phyloP scores from a whole-genome alignment of 2,888 invertebrate genomes.

The Galerucella calmariensis region DNA sequence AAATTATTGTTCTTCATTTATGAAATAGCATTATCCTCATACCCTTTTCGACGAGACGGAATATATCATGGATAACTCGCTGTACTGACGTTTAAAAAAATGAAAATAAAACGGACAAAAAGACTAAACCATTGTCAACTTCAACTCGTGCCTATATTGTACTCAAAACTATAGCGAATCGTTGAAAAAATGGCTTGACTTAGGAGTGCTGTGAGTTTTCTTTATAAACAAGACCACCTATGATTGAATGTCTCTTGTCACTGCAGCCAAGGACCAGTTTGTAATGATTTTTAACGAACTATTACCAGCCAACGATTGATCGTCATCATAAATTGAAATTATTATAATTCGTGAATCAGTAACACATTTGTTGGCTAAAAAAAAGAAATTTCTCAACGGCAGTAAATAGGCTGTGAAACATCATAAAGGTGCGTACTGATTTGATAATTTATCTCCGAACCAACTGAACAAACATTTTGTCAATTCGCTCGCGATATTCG shows the following conservation, averaged over 20 bases:
- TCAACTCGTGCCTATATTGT: slow-evolving; percentile 53
- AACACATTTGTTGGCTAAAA: too few species aligned
- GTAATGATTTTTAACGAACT: background rate
- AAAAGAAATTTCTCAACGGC: too few species aligned
- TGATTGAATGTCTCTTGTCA: slow-evolving; percentile 47
- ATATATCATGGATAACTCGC: slow-evolving; percentile 42
- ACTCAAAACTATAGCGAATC: slow-evolving; percentile 51
- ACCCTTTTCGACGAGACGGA: slow-evolving; percentile 37
- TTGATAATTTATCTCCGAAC: too few species aligned
- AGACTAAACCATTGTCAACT: slow-evolving; percentile 56
- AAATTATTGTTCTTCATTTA: slow-evolving; percentile 13
- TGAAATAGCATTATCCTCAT: slow-evolving; percentile 31
- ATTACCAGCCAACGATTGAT: background rate
- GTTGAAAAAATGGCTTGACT: slow-evolving; percentile 55
- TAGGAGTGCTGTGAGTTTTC: slow-evolving; percentile 53
- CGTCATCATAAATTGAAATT: background rate
- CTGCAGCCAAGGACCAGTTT: background rate
- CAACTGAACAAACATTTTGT: too few species aligned
- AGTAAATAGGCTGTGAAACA: too few species aligned
- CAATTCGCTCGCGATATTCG: too few species aligned
- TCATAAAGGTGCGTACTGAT: too few species aligned
- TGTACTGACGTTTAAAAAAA: slow-evolving; percentile 42
- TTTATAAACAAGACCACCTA: slow-evolving; percentile 55
- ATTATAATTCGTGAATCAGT: too few species aligned
- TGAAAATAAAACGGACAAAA: slow-evolving; percentile 47